Conservation (phyloP, 92 coral and sea anemone genomes). For the Umimayanthus kanabou region DNA sequence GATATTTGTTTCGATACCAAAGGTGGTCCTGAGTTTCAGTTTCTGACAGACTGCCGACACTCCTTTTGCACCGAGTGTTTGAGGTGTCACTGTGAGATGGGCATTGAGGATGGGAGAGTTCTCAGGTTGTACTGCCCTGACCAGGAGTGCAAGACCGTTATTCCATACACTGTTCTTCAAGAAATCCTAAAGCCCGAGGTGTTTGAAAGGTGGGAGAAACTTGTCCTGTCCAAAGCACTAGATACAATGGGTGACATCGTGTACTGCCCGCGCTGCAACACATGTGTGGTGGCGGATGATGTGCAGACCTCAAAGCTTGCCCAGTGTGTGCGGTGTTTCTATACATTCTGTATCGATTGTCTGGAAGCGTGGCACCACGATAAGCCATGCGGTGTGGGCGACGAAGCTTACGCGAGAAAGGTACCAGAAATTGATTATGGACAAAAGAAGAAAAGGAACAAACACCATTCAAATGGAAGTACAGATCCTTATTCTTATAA, state of each 20-base stretch:
- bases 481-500: conserved; percentile 21
- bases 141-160: conserved; percentile 65
- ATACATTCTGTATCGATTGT: conserved; percentile 93
- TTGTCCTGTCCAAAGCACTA: conserved; percentile 75
- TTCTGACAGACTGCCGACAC: conserved; percentile 82
- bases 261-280: conserved; percentile 93
- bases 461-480: not conserved
- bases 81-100: conserved; percentile 75
- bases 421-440: not conserved
- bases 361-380: conserved; percentile 85
- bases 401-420: conserved; percentile 44
- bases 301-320: conserved; percentile 78
- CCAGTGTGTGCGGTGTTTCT: conserved; percentile 82
- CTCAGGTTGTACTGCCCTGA: conserved; percentile 75
- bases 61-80: conserved; percentile 86
- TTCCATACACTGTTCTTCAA: conserved; percentile 75
- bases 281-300: conserved; percentile 83
- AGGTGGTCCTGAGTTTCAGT: conserved; percentile 76
- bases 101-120: conserved; percentile 84
- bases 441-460: conserved; percentile 38
- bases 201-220: conserved; percentile 85
- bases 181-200: conserved; percentile 69
- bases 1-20: conserved; percentile 87
- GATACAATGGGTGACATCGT: conserved; percentile 86
- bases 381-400: conserved; percentile 58